phyloP scores from a whole-genome alignment of 2,888 invertebrate genomes.

The Lasioglossum marginatum region DNA sequence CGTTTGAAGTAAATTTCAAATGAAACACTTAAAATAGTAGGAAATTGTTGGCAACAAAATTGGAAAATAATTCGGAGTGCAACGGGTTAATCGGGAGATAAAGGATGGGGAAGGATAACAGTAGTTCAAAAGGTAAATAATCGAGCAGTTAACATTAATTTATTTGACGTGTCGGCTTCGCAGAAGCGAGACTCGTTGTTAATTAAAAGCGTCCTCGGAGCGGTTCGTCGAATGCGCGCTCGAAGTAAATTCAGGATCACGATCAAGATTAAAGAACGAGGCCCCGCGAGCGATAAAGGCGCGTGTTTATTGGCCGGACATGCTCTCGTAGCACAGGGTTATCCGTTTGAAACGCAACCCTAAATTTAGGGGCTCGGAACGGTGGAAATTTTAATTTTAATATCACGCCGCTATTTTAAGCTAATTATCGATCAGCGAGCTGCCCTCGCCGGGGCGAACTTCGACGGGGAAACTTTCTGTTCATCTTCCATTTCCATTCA shows the following conservation, averaged over 20 bases:
- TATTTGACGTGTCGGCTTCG: background rate
- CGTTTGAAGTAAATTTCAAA: no score
- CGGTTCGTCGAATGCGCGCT: slow-evolving; percentile 19
- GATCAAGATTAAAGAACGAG: slow-evolving; percentile 38
- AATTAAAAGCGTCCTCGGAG: slow-evolving; percentile 27
- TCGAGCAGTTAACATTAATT: background rate
- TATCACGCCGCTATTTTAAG: slow-evolving; percentile 53
- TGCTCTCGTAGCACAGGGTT: slow-evolving; percentile 1
- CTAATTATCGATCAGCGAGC: slow-evolving; percentile 40
- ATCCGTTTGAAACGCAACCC: slow-evolving; percentile 39
- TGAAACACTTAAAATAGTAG: no score
- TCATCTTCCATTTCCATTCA: background rate
- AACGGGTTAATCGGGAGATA: background rate
- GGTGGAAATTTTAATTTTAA: slow-evolving; percentile 55
- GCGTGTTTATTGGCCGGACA: slow-evolving; percentile 41
- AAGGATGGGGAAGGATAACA: background rate
- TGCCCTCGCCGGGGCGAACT: background rate
- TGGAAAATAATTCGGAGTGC: no score
- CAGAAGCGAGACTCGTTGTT: slow-evolving; percentile 16
- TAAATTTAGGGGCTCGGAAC: slow-evolving; percentile 46
- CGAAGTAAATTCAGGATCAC: slow-evolving; percentile 15
- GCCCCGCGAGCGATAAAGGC: slow-evolving; percentile 14
- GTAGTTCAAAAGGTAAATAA: background rate
- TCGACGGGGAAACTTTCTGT: background rate
- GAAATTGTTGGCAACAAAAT: no score